Conservation (phyloP, 1,140 invertebrate species). For the Trichonephila inaurata region DNA sequence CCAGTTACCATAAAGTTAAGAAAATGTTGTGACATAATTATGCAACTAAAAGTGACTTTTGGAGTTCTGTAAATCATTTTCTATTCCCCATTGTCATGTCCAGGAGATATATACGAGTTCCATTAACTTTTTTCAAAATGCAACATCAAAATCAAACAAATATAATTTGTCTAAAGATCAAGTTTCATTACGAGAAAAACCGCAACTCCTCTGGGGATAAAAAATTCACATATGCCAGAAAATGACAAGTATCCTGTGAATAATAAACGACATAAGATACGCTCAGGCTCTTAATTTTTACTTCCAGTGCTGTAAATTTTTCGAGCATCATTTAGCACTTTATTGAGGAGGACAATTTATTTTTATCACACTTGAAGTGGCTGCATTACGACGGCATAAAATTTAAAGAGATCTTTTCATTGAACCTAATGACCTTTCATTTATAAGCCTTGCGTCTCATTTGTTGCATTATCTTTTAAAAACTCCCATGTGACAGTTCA, state of each 20-base stretch:
- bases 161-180: slow-evolving; percentile 5
- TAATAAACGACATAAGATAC: slow-evolving; percentile 22
- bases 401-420: slow-evolving; percentile 69
- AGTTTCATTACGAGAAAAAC: slow-evolving; percentile 8
- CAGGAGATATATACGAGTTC: too few species aligned
- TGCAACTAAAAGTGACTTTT: too few species aligned
- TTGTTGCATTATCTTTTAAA: slow-evolving; percentile 61
- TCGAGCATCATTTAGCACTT: slow-evolving; percentile 61
- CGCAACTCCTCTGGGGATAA: neutral
- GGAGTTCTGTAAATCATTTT: too few species aligned
- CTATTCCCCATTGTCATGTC: too few species aligned
- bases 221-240: neutral
- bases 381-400: slow-evolving; percentile 65
- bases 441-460: slow-evolving; percentile 50
- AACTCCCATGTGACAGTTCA: slow-evolving; percentile 28
- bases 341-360: slow-evolving; percentile 65
- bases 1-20: too few species aligned
- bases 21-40: too few species aligned
- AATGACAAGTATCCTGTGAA: slow-evolving; percentile 32
- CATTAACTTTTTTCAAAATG: neutral
- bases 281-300: slow-evolving; percentile 46
- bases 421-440: slow-evolving; percentile 68
- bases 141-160: neutral
- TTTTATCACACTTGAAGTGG: slow-evolving; percentile 69
- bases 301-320: slow-evolving; percentile 57